Evolutionary conservation across 2,797 vertebrate genomes (phyloP), one percentile per base, ranked within the genome.

Genomic region (Ctenopoma kingsleyae): DNA sequence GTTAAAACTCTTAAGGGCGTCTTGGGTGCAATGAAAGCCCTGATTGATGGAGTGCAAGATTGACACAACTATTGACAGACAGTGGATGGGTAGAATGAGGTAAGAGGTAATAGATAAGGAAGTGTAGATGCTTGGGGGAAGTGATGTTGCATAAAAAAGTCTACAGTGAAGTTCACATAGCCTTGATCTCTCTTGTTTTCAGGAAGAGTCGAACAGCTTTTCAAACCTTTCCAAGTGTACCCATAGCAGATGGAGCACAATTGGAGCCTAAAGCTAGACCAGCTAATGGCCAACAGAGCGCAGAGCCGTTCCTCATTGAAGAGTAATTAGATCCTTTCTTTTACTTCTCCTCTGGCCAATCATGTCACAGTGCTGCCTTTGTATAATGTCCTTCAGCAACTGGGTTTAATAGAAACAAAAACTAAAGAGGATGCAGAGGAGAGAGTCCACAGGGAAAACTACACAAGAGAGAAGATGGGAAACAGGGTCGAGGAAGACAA

Each of bases 281-380:
- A 53, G 59, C 43, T 71, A 75, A 75, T 79, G 83, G 81, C 78
- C 85, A 87, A 78, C 76, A 83, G 87, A 82, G 82, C 80, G 73
- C 64, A 80, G 82, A 71, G 54, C 76, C 85, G 85, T 85, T 83
- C 80, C 72, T 89, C 72, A 80, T 58, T 78, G 85, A 80, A 69
- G 69, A 87, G 89, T 88, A 92, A 92, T 87, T 80, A 87, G 90
- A 93, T 90, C 87, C 81, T 82, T 87, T 84, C 81, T 82, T 71
- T 79, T 86, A 73, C 77, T 74, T 54, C 71, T 74, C 69, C 63
- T 78, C 81, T 51, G 72, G 58, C 81, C 75, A 78, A 86, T 88
- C 82, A 78, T 70, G 71, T 82, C 79, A 91, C 90, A 92, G 90
- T 83, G 74, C 81, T 79, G 86, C 73, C 90, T 90, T 92, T 93